Conservation (phyloP, 1,140 invertebrate species). For the Drosophila dunni region DNA sequence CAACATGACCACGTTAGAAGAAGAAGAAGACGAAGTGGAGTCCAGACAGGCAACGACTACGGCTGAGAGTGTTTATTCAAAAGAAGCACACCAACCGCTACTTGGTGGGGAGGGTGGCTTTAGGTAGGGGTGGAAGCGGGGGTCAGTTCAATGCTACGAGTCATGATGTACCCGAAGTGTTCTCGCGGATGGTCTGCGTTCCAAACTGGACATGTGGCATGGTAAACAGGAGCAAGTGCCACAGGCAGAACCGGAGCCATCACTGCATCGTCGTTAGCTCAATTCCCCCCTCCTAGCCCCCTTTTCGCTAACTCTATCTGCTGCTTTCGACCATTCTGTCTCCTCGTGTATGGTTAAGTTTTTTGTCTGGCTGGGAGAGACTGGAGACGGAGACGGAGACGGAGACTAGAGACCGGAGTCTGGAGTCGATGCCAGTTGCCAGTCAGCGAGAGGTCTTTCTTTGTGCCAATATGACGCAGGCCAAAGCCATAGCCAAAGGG, state of each 20-base stretch:
- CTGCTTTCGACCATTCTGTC: not conserved
- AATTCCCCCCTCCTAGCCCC: slow-evolving; percentile 22
- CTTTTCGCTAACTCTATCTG: not conserved
- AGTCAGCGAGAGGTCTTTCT: slow-evolving; percentile 72
- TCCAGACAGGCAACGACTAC: slow-evolving; percentile 43
- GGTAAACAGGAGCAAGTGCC: slow-evolving; percentile 65
- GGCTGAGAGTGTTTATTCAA: slow-evolving; percentile 65
- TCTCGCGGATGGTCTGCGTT: slow-evolving; percentile 57
- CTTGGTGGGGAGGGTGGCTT: too few species aligned
- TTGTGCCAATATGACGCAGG: slow-evolving; percentile 59
- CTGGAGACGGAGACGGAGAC: slow-evolving; percentile 44
- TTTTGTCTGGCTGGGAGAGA: slow-evolving; percentile 53
- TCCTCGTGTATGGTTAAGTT: slow-evolving; percentile 50
- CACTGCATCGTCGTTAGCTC: slow-evolving; percentile 36
- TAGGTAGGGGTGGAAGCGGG: not conserved
- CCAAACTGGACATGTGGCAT: slow-evolving; percentile 68
- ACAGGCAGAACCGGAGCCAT: slow-evolving; percentile 23
- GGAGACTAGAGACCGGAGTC: not conserved
- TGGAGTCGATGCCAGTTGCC: slow-evolving; percentile 55
- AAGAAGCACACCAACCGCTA: slow-evolving; percentile 38
- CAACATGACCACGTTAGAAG: not conserved
- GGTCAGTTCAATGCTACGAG: slow-evolving; percentile 47
- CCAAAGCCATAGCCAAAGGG: slow-evolving; percentile 17
- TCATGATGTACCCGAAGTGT: slow-evolving; percentile 36
- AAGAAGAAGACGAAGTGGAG: not conserved